phyloP scores from a whole-genome alignment of 2,113 vertebrate species.

The Eira barbara region DNA sequence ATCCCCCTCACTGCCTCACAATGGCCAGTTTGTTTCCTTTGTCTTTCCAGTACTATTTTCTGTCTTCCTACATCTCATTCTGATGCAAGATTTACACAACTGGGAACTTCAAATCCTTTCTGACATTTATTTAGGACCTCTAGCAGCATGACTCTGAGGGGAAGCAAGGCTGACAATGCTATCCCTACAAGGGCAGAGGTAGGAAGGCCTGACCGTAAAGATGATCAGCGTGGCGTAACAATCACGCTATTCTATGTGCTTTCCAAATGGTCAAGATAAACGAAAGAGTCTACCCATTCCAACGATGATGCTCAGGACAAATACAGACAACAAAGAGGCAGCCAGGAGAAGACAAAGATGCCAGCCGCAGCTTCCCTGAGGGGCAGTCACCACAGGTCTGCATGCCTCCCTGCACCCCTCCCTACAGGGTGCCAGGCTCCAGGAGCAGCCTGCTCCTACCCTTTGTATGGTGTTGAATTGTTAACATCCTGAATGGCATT shows the following conservation, averaged over 20 bases:
- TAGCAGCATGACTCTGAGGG: background rate
- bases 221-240: background rate
- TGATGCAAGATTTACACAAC: background rate
- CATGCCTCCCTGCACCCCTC: background rate
- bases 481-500: background rate
- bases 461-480: background rate
- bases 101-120: background rate
- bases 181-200: background rate
- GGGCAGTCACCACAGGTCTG: background rate
- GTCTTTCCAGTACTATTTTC: slow-evolving; percentile 1
- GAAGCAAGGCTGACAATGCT: background rate
- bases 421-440: background rate
- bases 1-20: background rate
- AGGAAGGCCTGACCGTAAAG: background rate
- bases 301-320: background rate
- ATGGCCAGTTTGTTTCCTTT: background rate
- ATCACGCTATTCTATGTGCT: background rate
- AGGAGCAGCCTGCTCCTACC: background rate
- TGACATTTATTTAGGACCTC: background rate
- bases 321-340: background rate
- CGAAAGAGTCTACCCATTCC: background rate
- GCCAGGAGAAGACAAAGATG: background rate
- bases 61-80: background rate
- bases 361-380: background rate
- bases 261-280: slow-evolving; percentile 37